Evolutionary conservation across 2,113 vertebrate genomes (phyloP).

Genomic region (Perca fluviatilis): DNA sequence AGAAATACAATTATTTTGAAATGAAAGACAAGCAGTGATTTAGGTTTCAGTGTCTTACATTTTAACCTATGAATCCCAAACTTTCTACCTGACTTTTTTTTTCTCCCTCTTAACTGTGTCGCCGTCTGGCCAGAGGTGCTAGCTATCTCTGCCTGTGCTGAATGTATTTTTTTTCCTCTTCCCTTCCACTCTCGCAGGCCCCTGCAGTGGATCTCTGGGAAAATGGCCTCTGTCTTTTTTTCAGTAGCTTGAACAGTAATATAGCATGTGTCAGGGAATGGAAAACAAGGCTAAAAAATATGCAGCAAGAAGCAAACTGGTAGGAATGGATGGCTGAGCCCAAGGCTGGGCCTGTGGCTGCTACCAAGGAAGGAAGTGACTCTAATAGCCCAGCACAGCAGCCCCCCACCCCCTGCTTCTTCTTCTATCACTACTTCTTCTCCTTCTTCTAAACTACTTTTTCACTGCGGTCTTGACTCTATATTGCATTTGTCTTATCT

Average conservation of each 20-base stretch:
- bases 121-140: conserved; percentile 72
- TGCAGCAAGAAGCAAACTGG: conserved; percentile 84
- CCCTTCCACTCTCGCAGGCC: conserved; percentile 57
- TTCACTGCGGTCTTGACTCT: conserved; percentile 56
- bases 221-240: conserved; percentile 79
- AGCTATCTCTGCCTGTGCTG: conserved; percentile 70
- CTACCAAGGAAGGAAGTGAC: conserved; percentile 81
- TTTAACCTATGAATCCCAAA: conserved; percentile 37
- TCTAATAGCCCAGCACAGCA: conserved; percentile 75
- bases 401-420: conserved; percentile 14
- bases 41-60: conserved; percentile 9
- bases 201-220: conserved; percentile 80
- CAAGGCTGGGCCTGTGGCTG: conserved; percentile 70
- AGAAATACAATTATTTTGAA: background rate
- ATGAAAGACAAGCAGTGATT: background rate
- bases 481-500: conserved; percentile 65
- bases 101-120: conserved; percentile 66
- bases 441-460: conserved; percentile 60
- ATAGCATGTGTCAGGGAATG: conserved; percentile 83
- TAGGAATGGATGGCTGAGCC: conserved; percentile 82
- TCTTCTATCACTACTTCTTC: conserved; percentile 36
- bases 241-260: conserved; percentile 83
- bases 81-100: conserved; percentile 61
- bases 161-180: conserved; percentile 60
- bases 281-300: conserved; percentile 85